Percentiles rank a stretch among this genome's conserved stretches.
These are phyloP conservation scores for Sinopyrophorus schimmeli DNA, from an alignment of 2,888 invertebrate genomes.

Conservation along the genomic window DNA sequence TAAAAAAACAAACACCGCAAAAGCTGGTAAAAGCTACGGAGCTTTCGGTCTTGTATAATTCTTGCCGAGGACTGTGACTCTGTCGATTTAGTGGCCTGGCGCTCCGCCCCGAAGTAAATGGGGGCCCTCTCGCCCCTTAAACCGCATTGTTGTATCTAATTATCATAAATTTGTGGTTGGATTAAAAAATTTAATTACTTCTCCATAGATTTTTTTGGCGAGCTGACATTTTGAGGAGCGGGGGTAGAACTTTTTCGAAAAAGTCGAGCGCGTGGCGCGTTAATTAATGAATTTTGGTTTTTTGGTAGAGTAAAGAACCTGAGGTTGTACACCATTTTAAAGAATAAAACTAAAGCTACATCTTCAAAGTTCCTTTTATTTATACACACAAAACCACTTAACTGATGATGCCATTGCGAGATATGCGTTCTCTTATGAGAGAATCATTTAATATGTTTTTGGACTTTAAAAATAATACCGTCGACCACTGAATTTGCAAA, in stretches of 20 bases:
- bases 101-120: slow-evolving; percentile 40
- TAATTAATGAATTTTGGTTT: slow-evolving; percentile 25
- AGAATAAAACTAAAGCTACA: too few species aligned
- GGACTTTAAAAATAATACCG: too few species aligned
- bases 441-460: slow-evolving; percentile 29
- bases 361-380: slow-evolving; percentile 28
- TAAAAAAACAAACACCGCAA: too few species aligned
- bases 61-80: slow-evolving; percentile 44
- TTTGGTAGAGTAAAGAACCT: too few species aligned
- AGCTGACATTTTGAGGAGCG: too few species aligned
- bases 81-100: slow-evolving; percentile 41
- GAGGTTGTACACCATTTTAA: too few species aligned
- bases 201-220: too few species aligned
- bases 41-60: slow-evolving; percentile 33
- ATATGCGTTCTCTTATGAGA: slow-evolving; percentile 20
- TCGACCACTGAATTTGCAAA: too few species aligned
- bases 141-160: slow-evolving; percentile 50
- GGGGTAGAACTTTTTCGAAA: neutral
- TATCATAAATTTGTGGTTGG: slow-evolving; percentile 52
- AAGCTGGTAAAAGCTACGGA: slow-evolving; percentile 27
- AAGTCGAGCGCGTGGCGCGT: neutral
- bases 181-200: too few species aligned
- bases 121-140: slow-evolving; percentile 44
- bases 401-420: slow-evolving; percentile 28
- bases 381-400: slow-evolving; percentile 32